Conservation (phyloP, 2,888 invertebrate genomes). For the Griposia aprilina region DNA sequence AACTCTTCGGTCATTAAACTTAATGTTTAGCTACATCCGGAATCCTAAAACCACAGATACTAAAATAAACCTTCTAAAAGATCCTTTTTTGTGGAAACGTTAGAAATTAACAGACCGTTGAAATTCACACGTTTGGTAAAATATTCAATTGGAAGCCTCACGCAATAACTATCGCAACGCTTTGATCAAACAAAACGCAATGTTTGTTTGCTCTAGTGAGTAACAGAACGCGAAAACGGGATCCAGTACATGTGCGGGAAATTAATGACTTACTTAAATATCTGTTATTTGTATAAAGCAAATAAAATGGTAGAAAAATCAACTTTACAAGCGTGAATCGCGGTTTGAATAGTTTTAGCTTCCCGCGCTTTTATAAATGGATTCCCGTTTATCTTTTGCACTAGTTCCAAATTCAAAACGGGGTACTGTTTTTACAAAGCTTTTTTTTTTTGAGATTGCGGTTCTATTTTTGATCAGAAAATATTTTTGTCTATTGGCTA, state of each 20-base stretch:
- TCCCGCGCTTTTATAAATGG: constrained; percentile 2
- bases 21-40: background rate
- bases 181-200: constrained; percentile 55
- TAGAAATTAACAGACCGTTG: constrained; percentile 59
- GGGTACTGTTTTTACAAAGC: no score
- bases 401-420: constrained; percentile 20
- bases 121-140: constrained; percentile 53
- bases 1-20: background rate
- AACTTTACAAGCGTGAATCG: constrained; percentile 11
- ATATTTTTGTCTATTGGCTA: background rate
- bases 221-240: constrained; percentile 43
- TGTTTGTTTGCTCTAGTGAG: constrained; percentile 53
- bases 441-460: background rate
- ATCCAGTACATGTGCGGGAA: constrained; percentile 40
- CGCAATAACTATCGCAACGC: constrained; percentile 52
- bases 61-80: background rate
- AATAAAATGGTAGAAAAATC: constrained; percentile 21
- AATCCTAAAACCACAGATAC: background rate
- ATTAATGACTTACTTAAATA: constrained; percentile 53
- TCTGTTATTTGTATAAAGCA: constrained; percentile 23
- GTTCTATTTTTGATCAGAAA: background rate
- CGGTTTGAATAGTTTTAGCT: background rate
- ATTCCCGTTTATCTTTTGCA: background rate
- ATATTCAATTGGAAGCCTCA: constrained; percentile 54
- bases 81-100: constrained; percentile 26